These are phyloP conservation scores for Myotis pilosus DNA, from an alignment of 2,797 vertebrate species.

Conservation along the genomic window DNA sequence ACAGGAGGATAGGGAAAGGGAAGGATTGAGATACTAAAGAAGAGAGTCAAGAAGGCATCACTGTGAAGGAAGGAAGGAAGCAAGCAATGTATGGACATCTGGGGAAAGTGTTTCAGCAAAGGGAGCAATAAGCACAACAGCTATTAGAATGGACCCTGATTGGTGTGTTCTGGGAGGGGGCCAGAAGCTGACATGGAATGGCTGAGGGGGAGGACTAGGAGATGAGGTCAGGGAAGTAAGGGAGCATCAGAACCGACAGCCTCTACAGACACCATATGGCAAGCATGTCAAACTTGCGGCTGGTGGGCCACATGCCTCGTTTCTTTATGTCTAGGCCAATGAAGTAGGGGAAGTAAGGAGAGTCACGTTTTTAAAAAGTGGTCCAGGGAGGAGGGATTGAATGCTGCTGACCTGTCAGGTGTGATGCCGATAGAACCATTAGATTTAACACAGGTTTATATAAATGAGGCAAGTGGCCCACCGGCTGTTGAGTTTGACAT, in stretches of 20 bases:
- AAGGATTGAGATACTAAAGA: not conserved
- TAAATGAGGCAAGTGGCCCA: too few relatives aligned
- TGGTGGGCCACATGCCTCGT: too few relatives aligned
- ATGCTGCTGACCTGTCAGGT: not conserved
- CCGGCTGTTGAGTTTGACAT: too few relatives aligned
- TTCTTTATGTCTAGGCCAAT: too few relatives aligned
- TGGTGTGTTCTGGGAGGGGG: not conserved
- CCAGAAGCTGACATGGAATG: not conserved
- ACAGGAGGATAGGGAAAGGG: not conserved
- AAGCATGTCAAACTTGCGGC: too few relatives aligned
- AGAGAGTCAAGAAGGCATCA: not conserved
- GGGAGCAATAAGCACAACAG: not conserved
- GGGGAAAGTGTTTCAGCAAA: not conserved
- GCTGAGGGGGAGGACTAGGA: not conserved
- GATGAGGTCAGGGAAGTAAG: not conserved
- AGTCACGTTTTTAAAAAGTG: not conserved
- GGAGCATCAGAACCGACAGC: not conserved
- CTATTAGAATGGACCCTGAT: not conserved
- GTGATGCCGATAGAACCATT: too few relatives aligned
- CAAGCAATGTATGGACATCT: not conserved
- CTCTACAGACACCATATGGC: not conserved
- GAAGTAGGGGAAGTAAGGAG: not conserved
- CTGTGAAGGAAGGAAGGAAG: not conserved
- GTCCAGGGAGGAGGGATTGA: not conserved
- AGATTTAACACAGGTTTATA: too few relatives aligned